Base-by-base conservation (phyloP, 1,140 invertebrate genomes). In the Chrysomallon squamiferum region DNA sequence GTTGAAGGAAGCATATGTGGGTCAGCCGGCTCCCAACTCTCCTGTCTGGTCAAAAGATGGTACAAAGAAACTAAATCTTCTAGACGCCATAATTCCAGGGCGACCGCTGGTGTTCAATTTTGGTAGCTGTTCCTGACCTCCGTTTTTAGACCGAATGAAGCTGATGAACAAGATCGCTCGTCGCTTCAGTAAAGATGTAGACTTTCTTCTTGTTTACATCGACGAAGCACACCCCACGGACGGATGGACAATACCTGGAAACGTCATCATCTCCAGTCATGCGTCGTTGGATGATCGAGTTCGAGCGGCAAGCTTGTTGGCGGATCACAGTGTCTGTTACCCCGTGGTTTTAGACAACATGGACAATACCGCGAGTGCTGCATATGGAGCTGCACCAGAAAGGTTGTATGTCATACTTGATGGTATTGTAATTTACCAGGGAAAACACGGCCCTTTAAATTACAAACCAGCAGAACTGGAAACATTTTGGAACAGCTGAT, bases 81-180 rank as follows among this genome's bases (percentile, higher is more conserved):
- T 73, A 0, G 69, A 75, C 43, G 66, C 68, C 61, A 49, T 63
- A 45, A 62, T 33, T 13, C 25, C 35, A 13, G 69, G 62, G 22
- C 66, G 75, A 2, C 75, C 75, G 47, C 68, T 78, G 9, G 75
- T 77, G 15, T 20, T 78, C 25, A 74, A 68, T 50, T 78, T 78
- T 57, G 76, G 76, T 15, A 76, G 73, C 59, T 78, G 77, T 41
- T 75, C 68, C 61, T 79, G 77, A 79, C 75, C 73, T 3, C 77
- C 77, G 60, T 79, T 77, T 58, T 66, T 79, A 59, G 71, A 43
- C 11, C 71, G 68, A 56, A 47, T 77, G 0, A 59, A 64, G 45
- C 15, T 64, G 27, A 73, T 79, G 45, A 71, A 65, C 47, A n/a
- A 61, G 59, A 15, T 79, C 15, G 69, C 67, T 47, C 45, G 49